phyloP scores from a whole-genome alignment of 2,113 vertebrate genomes.

The Podarcis muralis region DNA sequence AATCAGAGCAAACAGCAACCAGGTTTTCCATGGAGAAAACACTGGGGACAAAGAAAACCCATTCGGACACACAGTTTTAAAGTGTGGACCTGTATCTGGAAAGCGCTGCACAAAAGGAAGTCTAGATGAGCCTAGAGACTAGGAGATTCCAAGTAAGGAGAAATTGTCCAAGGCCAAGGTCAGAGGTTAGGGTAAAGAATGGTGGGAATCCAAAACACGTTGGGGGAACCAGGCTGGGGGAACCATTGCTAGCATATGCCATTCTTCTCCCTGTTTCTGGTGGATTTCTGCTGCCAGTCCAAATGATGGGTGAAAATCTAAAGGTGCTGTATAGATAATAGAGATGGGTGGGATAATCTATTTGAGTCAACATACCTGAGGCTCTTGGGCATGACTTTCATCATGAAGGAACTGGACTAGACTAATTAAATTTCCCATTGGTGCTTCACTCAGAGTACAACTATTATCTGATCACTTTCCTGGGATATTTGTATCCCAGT shows the following conservation, averaged over 20 bases:
- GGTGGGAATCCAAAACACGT: background rate
- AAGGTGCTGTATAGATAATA: background rate
- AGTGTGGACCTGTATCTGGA: no score
- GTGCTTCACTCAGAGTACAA: background rate
- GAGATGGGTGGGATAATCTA: background rate
- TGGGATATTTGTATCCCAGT: background rate
- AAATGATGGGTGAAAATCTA: background rate
- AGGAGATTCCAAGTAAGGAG: background rate
- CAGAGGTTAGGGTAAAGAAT: no score
- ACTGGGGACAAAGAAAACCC: no score
- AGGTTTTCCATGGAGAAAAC: no score
- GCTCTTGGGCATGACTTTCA: background rate
- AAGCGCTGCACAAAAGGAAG: no score
- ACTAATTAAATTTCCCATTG: background rate
- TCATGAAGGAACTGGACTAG: background rate
- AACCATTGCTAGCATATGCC: no score
- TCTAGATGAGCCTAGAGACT: background rate
- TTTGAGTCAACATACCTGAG: background rate
- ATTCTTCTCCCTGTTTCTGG: background rate
- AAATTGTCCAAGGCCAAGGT: background rate
- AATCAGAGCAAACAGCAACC: no score
- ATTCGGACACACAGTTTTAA: no score
- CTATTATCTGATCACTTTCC: background rate
- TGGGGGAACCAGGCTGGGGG: no score
- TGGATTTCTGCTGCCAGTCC: background rate